Evolutionary conservation across 1,140 invertebrate species (phyloP), one percentile per base, ranked within the genome.

Genomic region (Atopsyche davidsoni): DNA sequence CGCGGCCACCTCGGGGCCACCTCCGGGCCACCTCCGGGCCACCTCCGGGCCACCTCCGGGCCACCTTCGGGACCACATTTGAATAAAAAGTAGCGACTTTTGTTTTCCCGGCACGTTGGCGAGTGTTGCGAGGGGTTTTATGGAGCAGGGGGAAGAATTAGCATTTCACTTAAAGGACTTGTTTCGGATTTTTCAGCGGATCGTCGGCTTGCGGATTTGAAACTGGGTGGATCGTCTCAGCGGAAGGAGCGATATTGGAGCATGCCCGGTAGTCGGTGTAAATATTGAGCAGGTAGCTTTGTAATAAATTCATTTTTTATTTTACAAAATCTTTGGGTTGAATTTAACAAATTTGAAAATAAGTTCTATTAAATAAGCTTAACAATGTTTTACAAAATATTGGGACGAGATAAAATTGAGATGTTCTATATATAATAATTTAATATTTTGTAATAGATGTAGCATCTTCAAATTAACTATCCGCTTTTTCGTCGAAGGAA

Each of bases 121-220:
- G 42, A 11, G 28, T 31, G 18, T 13, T 32, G 16, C 19, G 16
- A 7, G 43, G 18, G 31, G 28, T 36, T 17, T 35, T 46, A 36
- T 46, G 31, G 34, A 46, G 35, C 34, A 46, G 43, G 45, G 19
- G 24, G 25, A 13, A 32, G 32, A 24, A 47, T 47, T 47, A 47
- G 45, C 45, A 47, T 47, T 39, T 39, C 45, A 47, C 45, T 47
- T 47, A 47, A 36, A 18, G 45, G 35, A 47, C 34, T 47, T 47
- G 45, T 39, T 47, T 45, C 18, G 34, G 21, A 22, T 44, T 44
- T 44, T 44, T 41, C 13, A 3, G 23, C 17, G 6, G 6, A 7
- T 17, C 14, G 14, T 19, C 17, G 36, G 14, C 36, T 7, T 19
- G 10, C n/a, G n/a, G 36, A 9, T 19, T 7, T 19, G 7, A 19